phyloP scores from a whole-genome alignment of 1,140 invertebrate genomes.

The Drosophila teissieri region DNA sequence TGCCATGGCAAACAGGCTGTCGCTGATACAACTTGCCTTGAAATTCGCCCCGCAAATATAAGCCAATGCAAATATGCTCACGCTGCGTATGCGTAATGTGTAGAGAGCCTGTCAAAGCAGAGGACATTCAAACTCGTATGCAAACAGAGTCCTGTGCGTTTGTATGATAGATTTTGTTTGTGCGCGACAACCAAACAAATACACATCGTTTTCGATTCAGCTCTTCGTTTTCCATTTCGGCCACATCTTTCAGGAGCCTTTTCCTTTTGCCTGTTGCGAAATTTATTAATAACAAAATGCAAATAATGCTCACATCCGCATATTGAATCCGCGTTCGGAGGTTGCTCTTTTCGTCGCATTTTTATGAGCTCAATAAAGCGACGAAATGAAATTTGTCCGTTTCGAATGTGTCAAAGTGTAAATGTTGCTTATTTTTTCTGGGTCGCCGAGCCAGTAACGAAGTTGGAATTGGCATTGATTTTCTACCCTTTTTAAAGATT shows the following conservation, averaged over 20 bases:
- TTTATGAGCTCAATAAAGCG: constrained; percentile 55
- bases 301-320: constrained; percentile 51
- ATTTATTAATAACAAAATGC: constrained; percentile 79
- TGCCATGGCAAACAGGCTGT: constrained; percentile 50
- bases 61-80: constrained; percentile 71
- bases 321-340: constrained; percentile 5
- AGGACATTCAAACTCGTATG: constrained; percentile 26
- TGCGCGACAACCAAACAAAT: constrained; percentile 36
- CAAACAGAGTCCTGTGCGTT: constrained; percentile 28
- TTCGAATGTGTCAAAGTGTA: constrained; percentile 60
- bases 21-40: constrained; percentile 54
- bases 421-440: constrained; percentile 52
- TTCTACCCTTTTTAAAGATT: neutral
- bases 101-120: constrained; percentile 22
- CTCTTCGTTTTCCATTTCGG: constrained; percentile 4
- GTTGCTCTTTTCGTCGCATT: constrained; percentile 22
- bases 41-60: constrained; percentile 60
- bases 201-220: constrained; percentile 26
- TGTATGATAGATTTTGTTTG: constrained; percentile 35
- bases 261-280: constrained; percentile 42
- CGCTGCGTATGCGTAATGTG: constrained; percentile 63
- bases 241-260: neutral
- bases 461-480: constrained; percentile 38
- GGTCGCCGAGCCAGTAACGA: neutral
- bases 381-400: constrained; percentile 54